These are phyloP conservation scores for Gymnocypris eckloni DNA, from an alignment of 2,797 vertebrate genomes.

Conservation along the genomic window DNA sequence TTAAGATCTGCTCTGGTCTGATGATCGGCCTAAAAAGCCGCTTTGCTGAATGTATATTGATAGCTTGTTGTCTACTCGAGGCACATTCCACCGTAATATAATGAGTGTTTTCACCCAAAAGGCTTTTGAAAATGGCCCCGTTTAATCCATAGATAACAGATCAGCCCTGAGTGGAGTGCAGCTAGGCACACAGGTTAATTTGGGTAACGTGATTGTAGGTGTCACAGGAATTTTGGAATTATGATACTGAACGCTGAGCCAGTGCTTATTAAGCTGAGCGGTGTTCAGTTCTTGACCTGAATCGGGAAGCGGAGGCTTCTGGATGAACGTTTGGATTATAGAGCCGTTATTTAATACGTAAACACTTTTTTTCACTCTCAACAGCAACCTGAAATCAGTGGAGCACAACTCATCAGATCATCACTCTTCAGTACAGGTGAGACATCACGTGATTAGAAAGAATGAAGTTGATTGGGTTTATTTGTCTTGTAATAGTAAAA, in stretches of 20 bases:
- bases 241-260: not conserved
- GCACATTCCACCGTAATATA: slow-evolving; percentile 60
- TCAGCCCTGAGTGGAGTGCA: slow-evolving; percentile 26
- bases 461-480: not conserved
- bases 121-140: slow-evolving; percentile 25
- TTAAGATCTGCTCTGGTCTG: slow-evolving; percentile 35
- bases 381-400: slow-evolving; percentile 87
- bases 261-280: not conserved
- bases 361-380: slow-evolving; percentile 54
- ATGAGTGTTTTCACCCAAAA: slow-evolving; percentile 41
- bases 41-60: slow-evolving; percentile 51
- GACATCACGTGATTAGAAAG: not conserved
- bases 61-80: slow-evolving; percentile 44
- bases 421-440: slow-evolving; percentile 84
- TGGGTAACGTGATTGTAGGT: slow-evolving; percentile 39
- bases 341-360: not conserved
- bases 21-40: slow-evolving; percentile 24
- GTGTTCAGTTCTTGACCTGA: not conserved
- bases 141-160: slow-evolving; percentile 42
- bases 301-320: not conserved
- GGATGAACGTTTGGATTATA: not conserved
- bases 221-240: slow-evolving; percentile 40
- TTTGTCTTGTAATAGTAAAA: not conserved
- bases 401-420: slow-evolving; percentile 82
- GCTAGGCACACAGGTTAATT: slow-evolving; percentile 25